Percentiles rank a stretch among this genome's conserved stretches.
Evolutionary conservation across 1,140 invertebrate genomes (phyloP).

Genomic region (Meloidogyne hapla): DNA sequence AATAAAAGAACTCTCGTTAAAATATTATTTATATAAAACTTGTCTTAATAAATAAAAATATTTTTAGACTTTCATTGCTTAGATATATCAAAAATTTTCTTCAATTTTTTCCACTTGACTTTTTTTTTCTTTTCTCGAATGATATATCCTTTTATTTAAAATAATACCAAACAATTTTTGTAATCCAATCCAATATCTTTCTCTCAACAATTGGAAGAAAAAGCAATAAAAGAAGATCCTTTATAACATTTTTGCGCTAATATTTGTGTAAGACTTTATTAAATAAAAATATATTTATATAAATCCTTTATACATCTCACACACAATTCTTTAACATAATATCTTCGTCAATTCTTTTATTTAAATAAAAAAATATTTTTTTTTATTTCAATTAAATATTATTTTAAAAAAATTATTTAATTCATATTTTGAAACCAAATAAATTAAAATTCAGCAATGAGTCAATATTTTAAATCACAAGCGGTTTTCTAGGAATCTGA

Average conservation of each 20-base stretch:
- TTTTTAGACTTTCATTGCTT: not conserved
- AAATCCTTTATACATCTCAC: not conserved
- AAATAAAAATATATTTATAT: not conserved
- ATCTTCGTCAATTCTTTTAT: too few species aligned
- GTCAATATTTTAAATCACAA: too few species aligned
- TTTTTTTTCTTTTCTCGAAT: not conserved
- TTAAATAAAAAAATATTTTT: too few species aligned
- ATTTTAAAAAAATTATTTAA: too few species aligned
- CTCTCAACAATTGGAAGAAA: not conserved
- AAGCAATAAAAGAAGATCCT: not conserved
- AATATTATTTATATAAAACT: not conserved
- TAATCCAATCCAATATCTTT: not conserved
- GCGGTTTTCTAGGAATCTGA: too few species aligned
- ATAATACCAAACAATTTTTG: not conserved
- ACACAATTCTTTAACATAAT: too few species aligned
- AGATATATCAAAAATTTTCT: too few species aligned
- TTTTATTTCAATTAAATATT: too few species aligned
- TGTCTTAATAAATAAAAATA: not conserved
- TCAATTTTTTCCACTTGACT: not conserved
- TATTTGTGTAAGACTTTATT: not conserved
- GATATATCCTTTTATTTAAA: not conserved
- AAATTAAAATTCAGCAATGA: too few species aligned
- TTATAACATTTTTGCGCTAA: not conserved
- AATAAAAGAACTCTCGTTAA: too few species aligned
- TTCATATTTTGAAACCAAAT: too few species aligned